Conservation (phyloP, 1,140 invertebrate genomes). For the Trachymyrmex septentrionalis region DNA sequence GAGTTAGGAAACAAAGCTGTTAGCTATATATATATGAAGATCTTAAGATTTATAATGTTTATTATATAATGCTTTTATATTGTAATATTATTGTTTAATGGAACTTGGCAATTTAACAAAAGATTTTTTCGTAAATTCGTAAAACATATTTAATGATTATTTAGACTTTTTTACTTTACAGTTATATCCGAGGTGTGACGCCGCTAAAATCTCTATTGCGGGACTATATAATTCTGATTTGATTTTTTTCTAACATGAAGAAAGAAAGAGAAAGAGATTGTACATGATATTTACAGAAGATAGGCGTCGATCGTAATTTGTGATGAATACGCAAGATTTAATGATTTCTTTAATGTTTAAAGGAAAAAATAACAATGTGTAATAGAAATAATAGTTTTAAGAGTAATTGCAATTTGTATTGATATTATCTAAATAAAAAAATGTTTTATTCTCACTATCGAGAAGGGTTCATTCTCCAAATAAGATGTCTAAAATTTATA, state of each 20-base stretch:
- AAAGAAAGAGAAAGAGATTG: not conserved
- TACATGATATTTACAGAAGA: not conserved
- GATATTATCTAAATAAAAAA: slow-evolving; percentile 27
- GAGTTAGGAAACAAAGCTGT: not conserved
- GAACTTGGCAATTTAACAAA: not conserved
- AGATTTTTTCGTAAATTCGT: not conserved
- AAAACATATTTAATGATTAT: not conserved
- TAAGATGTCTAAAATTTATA: slow-evolving; percentile 6
- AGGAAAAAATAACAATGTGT: not conserved
- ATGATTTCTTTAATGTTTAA: not conserved
- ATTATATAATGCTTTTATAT: not conserved
- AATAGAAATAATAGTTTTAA: slow-evolving; percentile 34
- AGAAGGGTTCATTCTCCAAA: slow-evolving; percentile 4
- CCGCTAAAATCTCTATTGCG: not conserved
- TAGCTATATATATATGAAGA: not conserved
- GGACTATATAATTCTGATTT: not conserved
- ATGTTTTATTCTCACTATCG: not conserved
- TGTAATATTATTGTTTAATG: not conserved
- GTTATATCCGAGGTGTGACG: slow-evolving; percentile 11
- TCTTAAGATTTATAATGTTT: not conserved
- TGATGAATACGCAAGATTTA: not conserved
- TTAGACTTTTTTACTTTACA: not conserved
- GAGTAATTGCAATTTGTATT: slow-evolving; percentile 2
- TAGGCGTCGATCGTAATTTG: not conserved
- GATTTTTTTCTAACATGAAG: not conserved